phyloP scores from a whole-genome alignment of 2,888 invertebrate genomes.

The Acholoe squamosa region DNA sequence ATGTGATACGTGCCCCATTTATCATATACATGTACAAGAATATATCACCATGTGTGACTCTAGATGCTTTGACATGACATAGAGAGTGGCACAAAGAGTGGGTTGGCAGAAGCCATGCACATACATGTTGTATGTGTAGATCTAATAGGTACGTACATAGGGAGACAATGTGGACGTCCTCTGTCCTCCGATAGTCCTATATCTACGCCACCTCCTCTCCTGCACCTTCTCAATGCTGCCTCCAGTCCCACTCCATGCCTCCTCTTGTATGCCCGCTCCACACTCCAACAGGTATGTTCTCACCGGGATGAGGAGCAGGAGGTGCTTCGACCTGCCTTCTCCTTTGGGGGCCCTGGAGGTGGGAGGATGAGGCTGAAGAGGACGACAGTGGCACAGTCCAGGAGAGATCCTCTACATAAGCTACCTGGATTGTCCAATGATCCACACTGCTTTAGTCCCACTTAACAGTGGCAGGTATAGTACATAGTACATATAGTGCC shows the following conservation, averaged over 20 bases:
- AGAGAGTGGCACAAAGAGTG: too few relatives aligned
- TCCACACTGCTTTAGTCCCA: too few relatives aligned
- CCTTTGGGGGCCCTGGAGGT: neutral
- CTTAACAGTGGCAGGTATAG: too few relatives aligned
- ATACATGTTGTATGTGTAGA: too few relatives aligned
- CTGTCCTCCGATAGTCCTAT: too few relatives aligned
- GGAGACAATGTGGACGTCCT: neutral
- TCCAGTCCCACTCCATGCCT: neutral
- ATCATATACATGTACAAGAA: neutral
- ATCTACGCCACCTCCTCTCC: neutral
- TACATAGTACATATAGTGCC: too few relatives aligned
- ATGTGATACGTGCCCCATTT: too few relatives aligned
- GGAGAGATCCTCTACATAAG: neutral
- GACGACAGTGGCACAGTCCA: neutral
- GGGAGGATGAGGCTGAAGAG: too few relatives aligned
- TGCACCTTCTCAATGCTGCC: neutral
- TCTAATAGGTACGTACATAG: too few relatives aligned
- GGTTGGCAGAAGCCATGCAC: too few relatives aligned
- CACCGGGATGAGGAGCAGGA: neutral
- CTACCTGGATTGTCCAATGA: too few relatives aligned
- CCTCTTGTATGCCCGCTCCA: neutral
- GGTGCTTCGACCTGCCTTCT: neutral
- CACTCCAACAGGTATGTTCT: conserved; percentile 30
- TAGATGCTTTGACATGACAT: neutral
- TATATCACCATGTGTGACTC: neutral